A percentile compares a stretch with the other conserved stretches of the same genome.
These are phyloP conservation scores for Metaphire vulgaris DNA, from an alignment of 1,140 invertebrate species.

Conservation along the genomic window DNA sequence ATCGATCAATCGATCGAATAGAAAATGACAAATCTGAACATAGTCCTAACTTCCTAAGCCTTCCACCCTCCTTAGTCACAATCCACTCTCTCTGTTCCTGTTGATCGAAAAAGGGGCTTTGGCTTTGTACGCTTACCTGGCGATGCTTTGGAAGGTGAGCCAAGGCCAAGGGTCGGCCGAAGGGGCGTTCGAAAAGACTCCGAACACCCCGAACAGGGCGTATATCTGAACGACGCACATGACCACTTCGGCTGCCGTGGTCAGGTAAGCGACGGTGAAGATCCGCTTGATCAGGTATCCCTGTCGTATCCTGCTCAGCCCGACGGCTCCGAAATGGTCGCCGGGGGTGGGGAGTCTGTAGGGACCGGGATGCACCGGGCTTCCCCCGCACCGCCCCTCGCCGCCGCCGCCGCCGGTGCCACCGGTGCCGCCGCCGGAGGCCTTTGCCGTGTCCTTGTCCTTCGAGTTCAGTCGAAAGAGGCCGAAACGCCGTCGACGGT, in stretches of 20 bases:
- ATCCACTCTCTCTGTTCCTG: too few relatives aligned
- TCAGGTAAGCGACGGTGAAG: slow-evolving; percentile 21
- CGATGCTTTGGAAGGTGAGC: slow-evolving; percentile 21
- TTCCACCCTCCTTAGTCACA: too few relatives aligned
- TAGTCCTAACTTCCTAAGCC: too few relatives aligned
- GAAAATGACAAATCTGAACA: too few relatives aligned
- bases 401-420: too few relatives aligned
- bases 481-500: too few relatives aligned
- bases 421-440: too few relatives aligned
- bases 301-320: background rate
- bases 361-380: too few relatives aligned
- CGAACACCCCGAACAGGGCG: slow-evolving; percentile 32
- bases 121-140: too few relatives aligned
- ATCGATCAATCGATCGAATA: too few relatives aligned
- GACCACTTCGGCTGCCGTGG: slow-evolving; percentile 22
- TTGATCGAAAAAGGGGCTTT: too few relatives aligned
- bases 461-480: too few relatives aligned
- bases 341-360: background rate
- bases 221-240: slow-evolving; percentile 26
- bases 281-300: background rate
- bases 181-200: slow-evolving; percentile 23
- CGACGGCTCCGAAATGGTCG: background rate
- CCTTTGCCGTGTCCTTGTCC: background rate
- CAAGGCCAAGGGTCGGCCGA: slow-evolving; percentile 27
- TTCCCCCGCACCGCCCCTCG: background rate